Conservation (phyloP, 1,140 invertebrate species). For the Sesamia nonagrioides region DNA sequence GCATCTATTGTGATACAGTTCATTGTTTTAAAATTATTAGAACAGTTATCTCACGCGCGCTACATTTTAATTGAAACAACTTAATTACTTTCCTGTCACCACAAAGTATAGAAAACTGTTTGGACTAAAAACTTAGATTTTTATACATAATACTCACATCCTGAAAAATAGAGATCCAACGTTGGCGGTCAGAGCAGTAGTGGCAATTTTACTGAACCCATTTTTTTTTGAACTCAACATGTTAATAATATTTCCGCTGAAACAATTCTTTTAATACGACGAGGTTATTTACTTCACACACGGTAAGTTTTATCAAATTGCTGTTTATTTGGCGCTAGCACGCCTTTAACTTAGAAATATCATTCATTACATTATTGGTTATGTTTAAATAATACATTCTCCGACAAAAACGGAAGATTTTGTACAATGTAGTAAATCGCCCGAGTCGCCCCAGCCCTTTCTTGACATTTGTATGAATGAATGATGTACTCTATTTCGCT, state of each 20-base stretch:
- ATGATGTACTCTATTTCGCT: conserved; percentile 72
- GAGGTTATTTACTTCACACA: conserved; percentile 56
- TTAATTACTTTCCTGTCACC: conserved; percentile 48
- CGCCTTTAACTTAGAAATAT: conserved; percentile 62
- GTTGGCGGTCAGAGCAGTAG: conserved; percentile 96
- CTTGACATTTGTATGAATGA: conserved; percentile 80
- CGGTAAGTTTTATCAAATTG: conserved; percentile 54
- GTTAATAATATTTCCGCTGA: conserved; percentile 68
- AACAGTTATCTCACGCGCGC: conserved; percentile 54
- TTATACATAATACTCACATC: conserved; percentile 91
- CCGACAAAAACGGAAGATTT: conserved; percentile 61
- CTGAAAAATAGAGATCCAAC: conserved; percentile 98
- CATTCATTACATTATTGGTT: conserved; percentile 80
- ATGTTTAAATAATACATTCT: conserved; percentile 66
- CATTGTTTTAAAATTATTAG: conserved; percentile 59
- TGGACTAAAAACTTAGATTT: conserved; percentile 27
- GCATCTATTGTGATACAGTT: conserved; percentile 8
- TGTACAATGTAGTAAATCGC: conserved; percentile 66
- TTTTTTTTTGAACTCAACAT: conserved; percentile 89
- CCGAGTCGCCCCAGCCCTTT: conserved; percentile 67
- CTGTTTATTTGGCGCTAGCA: conserved; percentile 63
- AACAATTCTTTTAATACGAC: conserved; percentile 66
- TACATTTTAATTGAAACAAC: conserved; percentile 60
- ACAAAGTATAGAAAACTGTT: background rate
- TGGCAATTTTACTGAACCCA: conserved; percentile 89